Conservation (phyloP, 2,888 invertebrate species). For the Agriopis marginaria region DNA sequence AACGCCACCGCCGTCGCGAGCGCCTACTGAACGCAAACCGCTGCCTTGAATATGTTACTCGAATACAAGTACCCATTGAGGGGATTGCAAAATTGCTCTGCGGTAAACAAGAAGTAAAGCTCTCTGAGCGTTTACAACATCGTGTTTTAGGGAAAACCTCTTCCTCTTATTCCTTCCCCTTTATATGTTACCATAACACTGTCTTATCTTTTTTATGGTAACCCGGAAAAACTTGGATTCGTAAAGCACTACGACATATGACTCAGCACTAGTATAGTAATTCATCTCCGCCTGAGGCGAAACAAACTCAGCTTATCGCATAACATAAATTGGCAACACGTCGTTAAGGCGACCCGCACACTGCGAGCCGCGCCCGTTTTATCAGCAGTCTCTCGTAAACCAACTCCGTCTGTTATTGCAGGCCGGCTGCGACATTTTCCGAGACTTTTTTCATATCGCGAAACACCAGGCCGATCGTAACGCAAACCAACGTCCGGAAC, state of each 20-base stretch:
- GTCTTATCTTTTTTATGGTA: conserved; percentile 50
- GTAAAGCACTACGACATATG: conserved; percentile 63
- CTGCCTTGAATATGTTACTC: conserved; percentile 80
- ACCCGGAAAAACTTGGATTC: conserved; percentile 47
- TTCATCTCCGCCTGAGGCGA: conserved; percentile 74
- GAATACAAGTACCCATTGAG: conserved; percentile 16
- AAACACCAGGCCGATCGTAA: conserved; percentile 63
- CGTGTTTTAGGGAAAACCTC: conserved; percentile 8
- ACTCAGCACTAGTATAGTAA: conserved; percentile 67
- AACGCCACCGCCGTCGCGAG: conserved; percentile 44
- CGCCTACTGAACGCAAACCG: conserved; percentile 68
- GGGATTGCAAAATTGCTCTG: conserved; percentile 4
- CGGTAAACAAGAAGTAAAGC: conserved; percentile 20
- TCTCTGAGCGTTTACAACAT: conserved; percentile 10
- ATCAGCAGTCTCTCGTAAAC: conserved; percentile 83
- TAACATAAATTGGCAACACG: conserved; percentile 85
- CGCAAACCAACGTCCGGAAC: conserved; percentile 61
- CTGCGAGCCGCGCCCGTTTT: conserved; percentile 71
- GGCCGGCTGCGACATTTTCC: conserved; percentile 71
- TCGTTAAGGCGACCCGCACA: conserved; percentile 82
- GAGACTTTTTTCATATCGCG: conserved; percentile 81
- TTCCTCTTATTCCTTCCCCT: conserved; percentile 2
- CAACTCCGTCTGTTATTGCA: conserved; percentile 80
- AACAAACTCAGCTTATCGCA: conserved; percentile 84
- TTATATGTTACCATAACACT: conserved; percentile 43